Evolutionary conservation across 2,888 invertebrate species (phyloP).

Genomic region (Stenotaenia linearis): DNA sequence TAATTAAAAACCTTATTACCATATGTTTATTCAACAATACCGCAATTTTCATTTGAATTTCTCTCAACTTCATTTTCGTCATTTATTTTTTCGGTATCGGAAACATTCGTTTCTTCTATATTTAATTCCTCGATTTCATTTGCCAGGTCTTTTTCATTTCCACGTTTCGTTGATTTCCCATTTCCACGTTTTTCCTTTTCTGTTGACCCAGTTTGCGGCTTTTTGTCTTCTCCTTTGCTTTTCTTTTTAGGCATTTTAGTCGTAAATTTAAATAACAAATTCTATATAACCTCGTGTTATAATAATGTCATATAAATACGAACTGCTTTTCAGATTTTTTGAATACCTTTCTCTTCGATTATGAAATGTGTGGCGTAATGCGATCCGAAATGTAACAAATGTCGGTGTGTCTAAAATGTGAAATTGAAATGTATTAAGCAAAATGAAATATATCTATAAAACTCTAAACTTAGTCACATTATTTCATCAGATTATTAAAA

Average conservation of each 20-base stretch:
- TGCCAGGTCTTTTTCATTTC: conserved; percentile 32
- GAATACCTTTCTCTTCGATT: too few relatives aligned
- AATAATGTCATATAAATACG: neutral
- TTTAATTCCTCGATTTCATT: conserved; percentile 32
- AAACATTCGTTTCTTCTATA: conserved; percentile 47
- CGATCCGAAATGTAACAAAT: too few relatives aligned
- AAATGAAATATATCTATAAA: too few relatives aligned
- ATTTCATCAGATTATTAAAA: too few relatives aligned
- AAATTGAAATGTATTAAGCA: too few relatives aligned
- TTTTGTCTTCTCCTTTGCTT: conserved; percentile 39
- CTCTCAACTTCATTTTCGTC: conserved; percentile 28
- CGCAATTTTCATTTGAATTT: neutral
- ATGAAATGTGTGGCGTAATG: too few relatives aligned
- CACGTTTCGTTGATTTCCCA: conserved; percentile 33
- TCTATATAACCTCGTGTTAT: neutral
- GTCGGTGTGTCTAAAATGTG: too few relatives aligned
- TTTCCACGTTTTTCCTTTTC: conserved; percentile 36
- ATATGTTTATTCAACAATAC: too few relatives aligned
- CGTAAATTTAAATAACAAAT: conserved; percentile 19
- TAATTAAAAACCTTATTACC: too few relatives aligned
- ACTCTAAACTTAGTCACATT: too few relatives aligned
- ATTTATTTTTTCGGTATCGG: conserved; percentile 36
- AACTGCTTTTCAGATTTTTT: too few relatives aligned
- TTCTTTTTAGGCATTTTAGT: conserved; percentile 43
- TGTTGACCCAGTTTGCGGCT: conserved; percentile 24